Base-by-base conservation (phyloP, 2,113 vertebrate genomes). In the Coptodon rendalli region DNA sequence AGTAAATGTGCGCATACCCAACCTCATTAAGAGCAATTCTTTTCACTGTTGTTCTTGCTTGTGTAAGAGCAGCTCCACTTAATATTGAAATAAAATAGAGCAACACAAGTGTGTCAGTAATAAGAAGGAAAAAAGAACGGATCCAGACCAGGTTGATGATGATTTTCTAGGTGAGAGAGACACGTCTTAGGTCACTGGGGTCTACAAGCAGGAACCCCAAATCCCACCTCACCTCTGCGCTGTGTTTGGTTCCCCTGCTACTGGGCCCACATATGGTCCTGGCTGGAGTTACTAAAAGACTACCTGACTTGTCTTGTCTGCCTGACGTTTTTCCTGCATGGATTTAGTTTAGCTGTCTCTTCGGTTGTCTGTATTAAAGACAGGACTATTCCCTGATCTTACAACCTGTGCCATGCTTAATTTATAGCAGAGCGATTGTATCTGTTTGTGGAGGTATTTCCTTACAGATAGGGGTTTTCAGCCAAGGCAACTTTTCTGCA, bases 141-240 rank as follows among this genome's bases (percentile, higher is more conserved):
- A 80, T 68, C 86, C 86, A 83, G 71, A 36, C 80, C 66, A 52
- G 66, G 81, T 89, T 52, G 87, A 82, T 54, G 71, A 88, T 86
- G 73, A 63, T 78, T 88, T 91, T 92, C 54, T 63, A 80, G 79
- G 76, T 29, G 80, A 89, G 78, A 89, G 90, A 93, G 91, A 92
- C 17, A 71, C 81, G 81, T 91, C 93, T 89, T 84, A 90, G 89
- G 88, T 93, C 86, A 89, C 89, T 29, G 94, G 92, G 86, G 92
- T 87, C 90, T 80, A 66, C 87, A 95, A 88, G 89, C 91, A 93
- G 95, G 96, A 96, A 96, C 95, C 89, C 92, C 90, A 96, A 96
- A 96, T 94, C 95, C 93, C 88, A 84, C 29, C 53, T 89, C 89
- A 96, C 94, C 94, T 93, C 85, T 95, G 94, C 93, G 93, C 95